A percentile compares a stretch with the other conserved stretches of the same genome.
These are phyloP conservation scores for Talpa occidentalis DNA, from an alignment of 2,113 vertebrate genomes.

Conservation along the genomic window DNA sequence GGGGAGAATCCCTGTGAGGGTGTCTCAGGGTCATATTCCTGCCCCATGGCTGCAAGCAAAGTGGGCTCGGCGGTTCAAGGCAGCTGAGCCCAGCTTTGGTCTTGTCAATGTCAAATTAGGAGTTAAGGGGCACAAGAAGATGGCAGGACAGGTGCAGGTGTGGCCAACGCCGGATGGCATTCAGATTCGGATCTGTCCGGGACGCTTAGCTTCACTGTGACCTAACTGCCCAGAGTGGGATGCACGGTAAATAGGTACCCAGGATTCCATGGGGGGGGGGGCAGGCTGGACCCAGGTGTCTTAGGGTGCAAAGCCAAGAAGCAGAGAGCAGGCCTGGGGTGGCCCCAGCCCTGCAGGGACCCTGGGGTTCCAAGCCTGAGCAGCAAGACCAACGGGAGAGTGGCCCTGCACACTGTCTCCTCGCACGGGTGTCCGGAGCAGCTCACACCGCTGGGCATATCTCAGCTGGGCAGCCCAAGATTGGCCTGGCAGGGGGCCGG, in stretches of 20 bases:
- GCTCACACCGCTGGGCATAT: background rate
- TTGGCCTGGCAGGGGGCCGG: background rate
- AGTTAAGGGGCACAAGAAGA: background rate
- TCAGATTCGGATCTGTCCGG: background rate
- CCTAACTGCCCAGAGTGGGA: background rate
- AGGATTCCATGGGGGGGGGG: background rate
- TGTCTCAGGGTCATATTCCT: background rate
- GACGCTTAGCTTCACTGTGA: rapidly evolving
- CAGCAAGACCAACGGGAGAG: background rate
- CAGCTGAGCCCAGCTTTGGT: rapidly evolving
- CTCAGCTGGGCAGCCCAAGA: background rate
- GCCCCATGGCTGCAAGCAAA: background rate
- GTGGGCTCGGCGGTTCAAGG: background rate
- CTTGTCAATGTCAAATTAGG: too few species aligned
- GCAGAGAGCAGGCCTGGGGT: background rate
- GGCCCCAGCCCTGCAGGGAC: background rate
- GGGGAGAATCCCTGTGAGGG: background rate
- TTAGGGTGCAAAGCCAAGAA: background rate
- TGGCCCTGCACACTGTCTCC: background rate
- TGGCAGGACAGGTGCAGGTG: background rate
- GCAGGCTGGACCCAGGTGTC: rapidly evolving
- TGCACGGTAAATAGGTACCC: background rate
- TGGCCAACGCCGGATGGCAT: too few species aligned
- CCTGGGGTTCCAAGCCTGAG: background rate
- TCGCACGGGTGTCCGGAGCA: background rate